Evolutionary conservation across 2,797 vertebrate species (phyloP).

Genomic region (Sebastes jordani): DNA sequence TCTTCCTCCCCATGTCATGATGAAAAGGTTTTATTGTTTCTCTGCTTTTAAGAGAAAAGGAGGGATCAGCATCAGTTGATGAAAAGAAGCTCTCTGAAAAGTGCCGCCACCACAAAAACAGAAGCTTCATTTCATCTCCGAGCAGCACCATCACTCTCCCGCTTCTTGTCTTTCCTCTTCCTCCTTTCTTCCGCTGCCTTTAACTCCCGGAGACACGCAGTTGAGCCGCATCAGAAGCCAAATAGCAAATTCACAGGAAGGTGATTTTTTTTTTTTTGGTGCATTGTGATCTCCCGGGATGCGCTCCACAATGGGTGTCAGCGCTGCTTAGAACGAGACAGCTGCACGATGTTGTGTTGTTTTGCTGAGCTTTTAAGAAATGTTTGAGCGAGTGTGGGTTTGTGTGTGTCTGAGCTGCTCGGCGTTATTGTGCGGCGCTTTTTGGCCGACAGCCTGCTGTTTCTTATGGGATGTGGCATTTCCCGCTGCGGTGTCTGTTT

Average conservation of each 20-base stretch:
- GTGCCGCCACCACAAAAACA: conserved; percentile 32
- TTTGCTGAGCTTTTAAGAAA: conserved; percentile 69
- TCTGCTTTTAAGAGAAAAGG: conserved; percentile 24
- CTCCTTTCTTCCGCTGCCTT: conserved; percentile 16
- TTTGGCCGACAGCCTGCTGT: conserved; percentile 47
- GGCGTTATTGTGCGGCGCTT: background rate
- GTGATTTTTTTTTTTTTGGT: conserved; percentile 34
- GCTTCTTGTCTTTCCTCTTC: conserved; percentile 28
- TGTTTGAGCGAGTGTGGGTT: conserved; percentile 30
- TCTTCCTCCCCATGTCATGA: conserved; percentile 32
- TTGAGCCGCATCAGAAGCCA: conserved; percentile 24
- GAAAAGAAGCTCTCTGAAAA: conserved; percentile 59
- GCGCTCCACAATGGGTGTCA: conserved; percentile 52
- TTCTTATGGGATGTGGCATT: conserved; percentile 51
- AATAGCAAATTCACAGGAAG: conserved; percentile 43
- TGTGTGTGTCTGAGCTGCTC: conserved; percentile 35
- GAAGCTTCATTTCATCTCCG: conserved; percentile 51
- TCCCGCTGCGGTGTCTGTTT: conserved; percentile 54
- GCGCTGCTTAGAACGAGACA: conserved; percentile 37
- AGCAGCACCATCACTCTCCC: conserved; percentile 40
- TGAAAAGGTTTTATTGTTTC: conserved; percentile 70
- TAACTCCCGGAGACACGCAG: conserved; percentile 29
- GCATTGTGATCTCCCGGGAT: conserved; percentile 53
- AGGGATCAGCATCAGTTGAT: conserved; percentile 58
- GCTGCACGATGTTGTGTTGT: conserved; percentile 35